Evolutionary conservation across 2,888 invertebrate species (phyloP).

Genomic region (Andrena fulva): DNA sequence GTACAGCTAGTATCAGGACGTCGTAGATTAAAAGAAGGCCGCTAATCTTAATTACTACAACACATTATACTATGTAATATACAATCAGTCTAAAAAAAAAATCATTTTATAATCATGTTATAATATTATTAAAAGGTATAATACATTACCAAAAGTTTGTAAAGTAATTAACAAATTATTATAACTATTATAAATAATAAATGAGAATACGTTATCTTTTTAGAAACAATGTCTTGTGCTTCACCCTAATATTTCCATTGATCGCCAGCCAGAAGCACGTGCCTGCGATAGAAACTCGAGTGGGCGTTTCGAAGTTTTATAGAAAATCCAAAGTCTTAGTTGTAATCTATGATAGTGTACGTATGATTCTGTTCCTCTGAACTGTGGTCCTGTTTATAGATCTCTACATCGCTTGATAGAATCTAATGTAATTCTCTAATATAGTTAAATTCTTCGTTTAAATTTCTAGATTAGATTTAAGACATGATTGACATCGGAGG

Average conservation of each 20-base stretch:
- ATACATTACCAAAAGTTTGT: conserved; percentile 69
- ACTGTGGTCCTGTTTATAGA: not conserved
- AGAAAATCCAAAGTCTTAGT: not conserved
- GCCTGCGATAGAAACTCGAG: not conserved
- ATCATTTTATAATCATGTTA: conserved; percentile 72
- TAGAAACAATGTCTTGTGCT: conserved; percentile 42
- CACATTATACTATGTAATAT: conserved; percentile 63
- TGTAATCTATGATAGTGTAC: not conserved
- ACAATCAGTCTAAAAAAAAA: conserved; percentile 61
- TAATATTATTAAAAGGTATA: conserved; percentile 67
- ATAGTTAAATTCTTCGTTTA: not conserved
- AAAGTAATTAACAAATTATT: conserved; percentile 73
- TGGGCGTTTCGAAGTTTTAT: not conserved
- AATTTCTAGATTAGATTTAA: conserved; percentile 13
- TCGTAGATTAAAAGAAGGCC: conserved; percentile 50
- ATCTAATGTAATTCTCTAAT: not conserved
- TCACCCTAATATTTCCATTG: conserved; percentile 7
- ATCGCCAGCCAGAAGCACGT: not conserved
- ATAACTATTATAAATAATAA: conserved; percentile 74
- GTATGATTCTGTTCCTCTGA: not conserved
- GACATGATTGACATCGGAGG: not conserved
- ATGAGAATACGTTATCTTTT: conserved; percentile 67
- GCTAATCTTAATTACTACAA: conserved; percentile 57
- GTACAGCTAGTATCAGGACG: conserved; percentile 48
- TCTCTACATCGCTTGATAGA: conserved; percentile 11